Conservation (phyloP, 2,113 vertebrate genomes). For the Amphiprion ocellaris region DNA sequence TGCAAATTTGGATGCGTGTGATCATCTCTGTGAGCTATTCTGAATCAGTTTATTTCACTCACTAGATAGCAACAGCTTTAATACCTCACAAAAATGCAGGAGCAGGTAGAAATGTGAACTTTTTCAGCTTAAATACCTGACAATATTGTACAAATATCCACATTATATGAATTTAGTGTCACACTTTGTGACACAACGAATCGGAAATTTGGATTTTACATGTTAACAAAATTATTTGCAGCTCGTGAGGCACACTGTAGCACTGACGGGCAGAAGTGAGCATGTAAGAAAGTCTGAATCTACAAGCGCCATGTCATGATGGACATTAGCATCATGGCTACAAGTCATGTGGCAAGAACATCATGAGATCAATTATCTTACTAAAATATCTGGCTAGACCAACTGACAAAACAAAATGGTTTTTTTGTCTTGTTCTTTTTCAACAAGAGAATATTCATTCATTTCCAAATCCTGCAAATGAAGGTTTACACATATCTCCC, state of each 20-base stretch:
- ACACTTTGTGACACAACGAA: not conserved
- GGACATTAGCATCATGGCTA: not conserved
- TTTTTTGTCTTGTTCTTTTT: not conserved
- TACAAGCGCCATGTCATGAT: not conserved
- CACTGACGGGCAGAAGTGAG: not conserved
- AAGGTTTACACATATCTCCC: constrained; percentile 4
- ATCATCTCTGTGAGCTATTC: not conserved
- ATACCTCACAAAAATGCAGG: not conserved
- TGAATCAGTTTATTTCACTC: constrained; percentile 1
- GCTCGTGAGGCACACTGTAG: constrained; percentile 6
- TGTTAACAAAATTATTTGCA: constrained; percentile 1
- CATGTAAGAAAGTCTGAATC: not conserved
- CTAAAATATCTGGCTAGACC: constrained; percentile 19
- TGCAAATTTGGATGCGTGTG: not conserved
- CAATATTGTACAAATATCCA: not conserved
- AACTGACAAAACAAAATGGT: not conserved
- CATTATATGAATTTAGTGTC: not conserved
- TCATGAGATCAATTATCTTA: constrained; percentile 23
- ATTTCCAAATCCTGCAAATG: constrained; percentile 14
- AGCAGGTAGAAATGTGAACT: not conserved
- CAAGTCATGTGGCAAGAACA: constrained; percentile 3
- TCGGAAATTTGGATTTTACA: constrained; percentile 5
- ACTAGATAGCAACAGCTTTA: not conserved
- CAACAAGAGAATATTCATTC: not conserved
- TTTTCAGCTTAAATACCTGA: constrained; percentile 11